Conservation (phyloP, 2,113 vertebrate species). For the Athene noctua region DNA sequence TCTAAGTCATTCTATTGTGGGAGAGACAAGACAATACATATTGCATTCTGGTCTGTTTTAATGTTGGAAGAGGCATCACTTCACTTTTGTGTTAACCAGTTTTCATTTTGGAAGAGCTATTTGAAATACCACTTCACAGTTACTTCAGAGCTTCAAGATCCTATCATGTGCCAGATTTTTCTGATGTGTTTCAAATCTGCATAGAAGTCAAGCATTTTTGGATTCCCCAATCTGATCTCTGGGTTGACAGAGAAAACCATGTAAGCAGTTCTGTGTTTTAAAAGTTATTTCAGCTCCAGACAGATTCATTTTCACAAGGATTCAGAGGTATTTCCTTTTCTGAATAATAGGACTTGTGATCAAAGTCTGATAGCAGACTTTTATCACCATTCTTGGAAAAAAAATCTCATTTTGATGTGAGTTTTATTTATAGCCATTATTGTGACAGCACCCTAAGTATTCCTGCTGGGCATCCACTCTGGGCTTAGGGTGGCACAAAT, state of each 20-base stretch:
- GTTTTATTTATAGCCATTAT: conserved; percentile 19
- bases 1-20: conserved; percentile 36
- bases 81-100: conserved; percentile 51
- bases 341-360: not conserved
- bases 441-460: not conserved
- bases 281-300: conserved; percentile 37
- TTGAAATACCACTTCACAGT: conserved; percentile 58
- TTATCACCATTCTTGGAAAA: not conserved
- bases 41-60: conserved; percentile 27
- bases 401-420: conserved; percentile 13
- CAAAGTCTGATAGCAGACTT: conserved; percentile 19
- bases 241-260: conserved; percentile 38
- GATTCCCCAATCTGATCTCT: conserved; percentile 18
- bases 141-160: conserved; percentile 26
- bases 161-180: conserved; percentile 45
- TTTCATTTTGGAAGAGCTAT: conserved; percentile 45
- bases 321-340: conserved; percentile 52
- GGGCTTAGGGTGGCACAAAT: not conserved
- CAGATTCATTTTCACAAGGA: conserved; percentile 38
- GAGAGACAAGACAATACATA: not conserved
- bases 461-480: not conserved
- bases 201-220: conserved; percentile 46
- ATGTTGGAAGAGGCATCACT: conserved; percentile 21
- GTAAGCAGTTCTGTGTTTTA: conserved; percentile 38
- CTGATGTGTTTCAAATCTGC: not conserved